Percentiles rank a stretch among this genome's conserved stretches.
phyloP scores from a whole-genome alignment of 2,888 invertebrate species.

The Phymatocera aterrima region DNA sequence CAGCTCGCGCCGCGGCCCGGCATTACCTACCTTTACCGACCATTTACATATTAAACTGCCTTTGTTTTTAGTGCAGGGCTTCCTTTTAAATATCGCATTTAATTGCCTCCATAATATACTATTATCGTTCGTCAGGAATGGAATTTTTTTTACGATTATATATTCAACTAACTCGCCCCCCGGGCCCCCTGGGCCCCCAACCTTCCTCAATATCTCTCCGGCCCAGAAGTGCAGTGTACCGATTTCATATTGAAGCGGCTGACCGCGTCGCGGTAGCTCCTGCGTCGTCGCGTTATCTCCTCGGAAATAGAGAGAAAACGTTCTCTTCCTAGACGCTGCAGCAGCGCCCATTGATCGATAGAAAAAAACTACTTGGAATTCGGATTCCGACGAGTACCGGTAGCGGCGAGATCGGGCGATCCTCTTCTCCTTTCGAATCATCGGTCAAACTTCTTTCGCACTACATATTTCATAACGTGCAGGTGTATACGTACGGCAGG shows the following conservation, averaged over 20 bases:
- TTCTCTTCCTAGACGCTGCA: not conserved
- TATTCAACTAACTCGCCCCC: conserved; percentile 9
- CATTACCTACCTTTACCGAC: conserved; percentile 61
- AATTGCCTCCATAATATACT: conserved; percentile 64
- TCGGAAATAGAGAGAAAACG: not conserved
- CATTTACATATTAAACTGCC: conserved; percentile 67
- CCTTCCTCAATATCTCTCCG: not conserved
- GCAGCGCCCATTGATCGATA: not conserved
- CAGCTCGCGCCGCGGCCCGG: conserved; percentile 50
- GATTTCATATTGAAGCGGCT: no score
- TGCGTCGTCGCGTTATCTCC: no score
- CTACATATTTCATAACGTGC: no score
- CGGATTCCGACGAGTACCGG: not conserved
- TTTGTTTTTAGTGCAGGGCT: conserved; percentile 55
- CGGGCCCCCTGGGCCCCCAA: no score
- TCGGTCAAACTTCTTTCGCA: no score
- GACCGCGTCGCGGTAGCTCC: no score
- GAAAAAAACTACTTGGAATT: not conserved
- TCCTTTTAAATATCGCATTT: conserved; percentile 61
- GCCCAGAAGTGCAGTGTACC: not conserved
- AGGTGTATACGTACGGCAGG: no score
- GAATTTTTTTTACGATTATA: conserved; percentile 54
- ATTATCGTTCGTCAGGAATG: conserved; percentile 56
- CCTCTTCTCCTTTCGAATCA: no score
- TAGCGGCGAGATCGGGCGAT: not conserved